Evolutionary conservation across 2,888 invertebrate species (phyloP).

Genomic region (Cephus runcator): DNA sequence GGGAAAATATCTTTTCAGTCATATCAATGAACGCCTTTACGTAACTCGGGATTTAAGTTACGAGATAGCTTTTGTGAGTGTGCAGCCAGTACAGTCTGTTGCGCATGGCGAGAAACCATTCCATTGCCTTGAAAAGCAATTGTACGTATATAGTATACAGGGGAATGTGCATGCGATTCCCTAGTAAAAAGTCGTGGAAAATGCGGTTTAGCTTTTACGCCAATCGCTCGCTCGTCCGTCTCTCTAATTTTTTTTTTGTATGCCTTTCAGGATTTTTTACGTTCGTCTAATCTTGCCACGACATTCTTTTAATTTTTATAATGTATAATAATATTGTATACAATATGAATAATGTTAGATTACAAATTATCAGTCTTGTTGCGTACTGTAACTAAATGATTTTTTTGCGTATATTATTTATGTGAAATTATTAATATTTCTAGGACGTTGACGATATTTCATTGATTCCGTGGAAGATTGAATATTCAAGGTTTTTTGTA

Average conservation of each 20-base stretch:
- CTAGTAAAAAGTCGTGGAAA: background rate
- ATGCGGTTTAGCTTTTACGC: background rate
- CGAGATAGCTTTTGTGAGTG: slow-evolving; percentile 26
- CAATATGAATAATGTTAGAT: background rate
- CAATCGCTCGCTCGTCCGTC: background rate
- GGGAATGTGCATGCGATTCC: background rate
- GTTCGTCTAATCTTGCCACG: background rate
- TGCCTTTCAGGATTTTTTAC: background rate
- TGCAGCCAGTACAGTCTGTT: slow-evolving; percentile 24
- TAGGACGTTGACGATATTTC: background rate
- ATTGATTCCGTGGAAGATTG: background rate
- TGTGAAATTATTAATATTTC: too few relatives aligned
- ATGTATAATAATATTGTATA: background rate
- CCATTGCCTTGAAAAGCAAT: slow-evolving; percentile 18
- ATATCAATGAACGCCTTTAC: slow-evolving; percentile 28
- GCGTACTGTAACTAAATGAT: too few relatives aligned
- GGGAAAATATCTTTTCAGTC: slow-evolving; percentile 17
- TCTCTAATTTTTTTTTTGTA: background rate
- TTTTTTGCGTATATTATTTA: background rate
- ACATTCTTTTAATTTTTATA: background rate
- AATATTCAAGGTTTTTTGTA: background rate
- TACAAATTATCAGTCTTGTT: background rate
- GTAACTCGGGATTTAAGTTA: slow-evolving; percentile 16
- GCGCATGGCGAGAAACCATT: slow-evolving; percentile 32
- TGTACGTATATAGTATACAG: background rate